Base-by-base conservation (phyloP, 2,113 vertebrate genomes). In the Prolemur simus region DNA sequence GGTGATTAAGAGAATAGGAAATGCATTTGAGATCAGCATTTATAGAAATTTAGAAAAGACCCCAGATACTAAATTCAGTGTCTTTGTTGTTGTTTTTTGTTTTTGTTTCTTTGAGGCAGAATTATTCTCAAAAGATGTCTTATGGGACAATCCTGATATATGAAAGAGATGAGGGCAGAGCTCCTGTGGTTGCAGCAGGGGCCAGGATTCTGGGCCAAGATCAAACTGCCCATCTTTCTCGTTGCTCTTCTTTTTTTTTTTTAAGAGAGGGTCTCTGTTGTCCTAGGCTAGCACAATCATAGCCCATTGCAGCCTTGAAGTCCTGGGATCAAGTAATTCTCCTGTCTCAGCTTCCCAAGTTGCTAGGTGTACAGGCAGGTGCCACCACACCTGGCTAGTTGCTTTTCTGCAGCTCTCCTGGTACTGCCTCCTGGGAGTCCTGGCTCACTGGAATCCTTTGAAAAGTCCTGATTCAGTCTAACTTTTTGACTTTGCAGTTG, bases 31-130 rank as follows among this genome's bases (percentile, higher is more conserved):
- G 17, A 45, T 63, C 17, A 89, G 17, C 12, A 49, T 89, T 74
- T 63, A 49, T 3, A n/a, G 66, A 92, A 68, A 64, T 64, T 76
- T 69, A 73, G 73, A 87, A 64, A 86, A 77, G 39, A 89, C 29
- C 11, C 15, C 29, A 32, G 21, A 64, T 77, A 47, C 15, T 56
- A 83, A 49, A 83, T 66, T 37, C 18, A 3, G 18, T 73, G 47
- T 93, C 47, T 13, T 52, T 49, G 27, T 58, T 54, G 5, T 56
- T 49, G 17, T 52, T 88, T 81, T 63, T n/a, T 68, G 25, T n/a
- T 83, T 71, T 92, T 80, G 49, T 76, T 82, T 96, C 39, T 91
- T 66, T 85, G 77, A 93, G 91, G 71, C 45, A 76, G 21, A 81
- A 69, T 86, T 92, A 9, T 80, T 94, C 89, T 82, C 27, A 47